Conservation (phyloP, 2,113 vertebrate species). For the Heterocephalus glaber region DNA sequence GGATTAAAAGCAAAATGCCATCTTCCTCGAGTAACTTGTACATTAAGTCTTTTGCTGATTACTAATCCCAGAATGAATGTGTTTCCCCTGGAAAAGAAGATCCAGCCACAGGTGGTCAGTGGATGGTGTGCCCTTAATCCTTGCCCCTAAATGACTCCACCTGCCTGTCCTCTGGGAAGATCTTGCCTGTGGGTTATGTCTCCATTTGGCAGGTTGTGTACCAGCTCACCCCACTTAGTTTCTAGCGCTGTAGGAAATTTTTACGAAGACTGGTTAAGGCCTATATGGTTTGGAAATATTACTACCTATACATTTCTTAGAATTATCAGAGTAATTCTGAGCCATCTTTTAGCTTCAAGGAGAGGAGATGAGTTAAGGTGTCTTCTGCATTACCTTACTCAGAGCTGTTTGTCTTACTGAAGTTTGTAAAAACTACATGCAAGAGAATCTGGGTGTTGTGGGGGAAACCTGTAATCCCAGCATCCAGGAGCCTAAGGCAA, state of each 20-base stretch:
- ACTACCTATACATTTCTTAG: not conserved
- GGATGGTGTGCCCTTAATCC: not conserved
- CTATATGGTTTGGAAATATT: not conserved
- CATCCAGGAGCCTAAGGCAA: too few species aligned
- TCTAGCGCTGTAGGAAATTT: not conserved
- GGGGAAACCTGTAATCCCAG: too few species aligned
- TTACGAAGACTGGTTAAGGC: not conserved
- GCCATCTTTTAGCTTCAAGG: not conserved
- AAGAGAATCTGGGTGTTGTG: too few species aligned
- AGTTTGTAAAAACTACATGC: not conserved
- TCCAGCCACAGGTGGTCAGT: not conserved
- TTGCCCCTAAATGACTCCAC: not conserved
- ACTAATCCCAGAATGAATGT: constrained; percentile 6
- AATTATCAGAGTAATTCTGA: not conserved
- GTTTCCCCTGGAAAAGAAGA: not conserved
- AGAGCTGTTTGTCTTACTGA: not conserved
- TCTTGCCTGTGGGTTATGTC: not conserved
- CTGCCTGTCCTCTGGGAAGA: not conserved
- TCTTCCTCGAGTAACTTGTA: constrained; percentile 1
- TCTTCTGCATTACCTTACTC: not conserved
- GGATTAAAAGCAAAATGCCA: not conserved
- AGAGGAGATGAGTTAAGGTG: not conserved
- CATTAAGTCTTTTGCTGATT: not conserved
- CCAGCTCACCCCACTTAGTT: not conserved
- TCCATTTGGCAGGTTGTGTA: not conserved